Conservation (phyloP, 1,140 invertebrate species). For the Drosophila obscura region DNA sequence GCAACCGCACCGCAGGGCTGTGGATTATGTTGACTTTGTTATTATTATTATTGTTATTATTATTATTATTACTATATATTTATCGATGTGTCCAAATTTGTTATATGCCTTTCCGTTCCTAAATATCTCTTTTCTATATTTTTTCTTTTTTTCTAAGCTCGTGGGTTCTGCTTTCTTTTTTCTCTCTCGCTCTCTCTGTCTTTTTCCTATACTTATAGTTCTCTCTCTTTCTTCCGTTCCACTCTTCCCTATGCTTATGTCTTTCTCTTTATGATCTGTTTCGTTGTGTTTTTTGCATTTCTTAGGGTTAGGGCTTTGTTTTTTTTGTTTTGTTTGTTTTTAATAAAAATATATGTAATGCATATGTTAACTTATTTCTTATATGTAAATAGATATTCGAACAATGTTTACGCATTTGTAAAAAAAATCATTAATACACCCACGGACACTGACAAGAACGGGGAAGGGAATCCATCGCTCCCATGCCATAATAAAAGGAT, state of each 20-base stretch:
- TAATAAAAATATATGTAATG: slow-evolving; percentile 49
- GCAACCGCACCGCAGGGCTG: background rate
- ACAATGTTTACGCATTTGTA: slow-evolving; percentile 42
- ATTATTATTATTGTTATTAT: too few species aligned
- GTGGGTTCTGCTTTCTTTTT: background rate
- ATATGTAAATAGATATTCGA: slow-evolving; percentile 39
- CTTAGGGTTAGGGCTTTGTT: slow-evolving; percentile 32
- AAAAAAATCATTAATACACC: slow-evolving; percentile 30
- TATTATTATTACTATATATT: too few species aligned
- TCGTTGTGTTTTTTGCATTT: slow-evolving; percentile 40
- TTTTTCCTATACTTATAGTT: background rate
- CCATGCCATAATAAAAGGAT: too few species aligned
- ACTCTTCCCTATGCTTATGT: background rate
- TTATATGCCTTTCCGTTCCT: too few species aligned
- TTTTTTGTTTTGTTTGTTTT: slow-evolving; percentile 32
- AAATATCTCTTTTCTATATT: too few species aligned
- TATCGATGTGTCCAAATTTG: too few species aligned
- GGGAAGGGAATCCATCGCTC: slow-evolving; percentile 7
- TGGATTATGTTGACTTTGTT: slow-evolving; percentile 5
- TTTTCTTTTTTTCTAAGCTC: background rate
- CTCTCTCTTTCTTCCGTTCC: slow-evolving; percentile 8
- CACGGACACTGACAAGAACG: slow-evolving; percentile 26
- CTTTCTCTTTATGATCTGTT: slow-evolving; percentile 19
- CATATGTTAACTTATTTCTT: slow-evolving; percentile 44
- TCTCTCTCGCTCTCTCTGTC: slow-evolving; percentile 9